phyloP scores from a whole-genome alignment of 2,797 vertebrate genomes.

The Microcaecilia unicolor region DNA sequence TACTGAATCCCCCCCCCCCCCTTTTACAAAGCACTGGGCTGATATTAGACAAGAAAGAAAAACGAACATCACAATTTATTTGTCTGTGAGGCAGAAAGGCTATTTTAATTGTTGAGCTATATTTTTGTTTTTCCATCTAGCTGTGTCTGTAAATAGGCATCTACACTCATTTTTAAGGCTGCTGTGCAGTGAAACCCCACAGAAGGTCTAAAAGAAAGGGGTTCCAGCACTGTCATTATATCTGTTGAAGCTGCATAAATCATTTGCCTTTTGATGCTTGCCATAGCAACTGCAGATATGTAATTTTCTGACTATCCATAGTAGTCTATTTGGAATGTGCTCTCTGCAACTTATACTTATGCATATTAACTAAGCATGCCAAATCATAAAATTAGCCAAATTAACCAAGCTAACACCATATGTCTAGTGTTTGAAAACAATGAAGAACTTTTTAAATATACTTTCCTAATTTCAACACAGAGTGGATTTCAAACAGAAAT shows the following conservation, averaged over 20 bases:
- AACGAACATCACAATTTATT: constrained; percentile 8
- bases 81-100: neutral
- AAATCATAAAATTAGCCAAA: constrained; percentile 13
- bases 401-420: constrained; percentile 14
- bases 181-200: constrained; percentile 9
- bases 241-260: constrained; percentile 4
- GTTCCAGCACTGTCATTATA: neutral
- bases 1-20: too few relatives aligned
- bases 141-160: constrained; percentile 9
- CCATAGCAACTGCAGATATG: constrained; percentile 3
- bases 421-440: neutral
- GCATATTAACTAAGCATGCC: neutral
- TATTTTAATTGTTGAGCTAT: neutral
- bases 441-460: neutral
- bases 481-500: neutral
- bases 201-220: neutral
- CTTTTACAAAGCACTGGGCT: too few relatives aligned
- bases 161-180: constrained; percentile 6
- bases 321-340: neutral
- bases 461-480: neutral
- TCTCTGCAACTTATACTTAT: neutral
- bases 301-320: constrained; percentile 1
- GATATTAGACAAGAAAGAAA: neutral
- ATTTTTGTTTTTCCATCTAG: neutral
- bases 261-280: constrained; percentile 6